Conservation (phyloP, 1,140 invertebrate species). For the Saxidomus purpurata region DNA sequence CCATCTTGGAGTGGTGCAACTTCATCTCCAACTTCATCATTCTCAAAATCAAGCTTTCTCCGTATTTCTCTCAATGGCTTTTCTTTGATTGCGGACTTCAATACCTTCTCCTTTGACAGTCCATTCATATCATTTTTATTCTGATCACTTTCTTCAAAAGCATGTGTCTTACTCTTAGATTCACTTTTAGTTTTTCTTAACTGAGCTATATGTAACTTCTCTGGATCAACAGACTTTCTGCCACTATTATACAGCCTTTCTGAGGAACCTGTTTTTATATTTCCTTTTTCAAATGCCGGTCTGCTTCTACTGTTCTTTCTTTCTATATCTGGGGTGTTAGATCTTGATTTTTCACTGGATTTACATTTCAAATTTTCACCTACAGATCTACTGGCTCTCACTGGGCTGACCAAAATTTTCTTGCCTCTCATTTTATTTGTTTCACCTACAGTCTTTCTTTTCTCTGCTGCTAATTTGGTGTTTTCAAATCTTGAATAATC, state of each 20-base stretch:
- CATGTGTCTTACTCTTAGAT: background rate
- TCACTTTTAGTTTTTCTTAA: slow-evolving; percentile 41
- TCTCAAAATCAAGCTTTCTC: slow-evolving; percentile 54
- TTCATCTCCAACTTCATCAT: slow-evolving; percentile 33
- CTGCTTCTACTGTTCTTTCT: background rate
- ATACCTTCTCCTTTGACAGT: background rate
- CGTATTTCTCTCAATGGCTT: slow-evolving; percentile 38
- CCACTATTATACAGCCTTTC: slow-evolving; percentile 6
- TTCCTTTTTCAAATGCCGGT: background rate
- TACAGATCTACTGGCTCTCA: background rate
- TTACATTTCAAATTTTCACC: slow-evolving; percentile 2
- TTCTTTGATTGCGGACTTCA: background rate
- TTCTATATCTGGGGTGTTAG: background rate
- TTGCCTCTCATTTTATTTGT: slow-evolving; percentile 34
- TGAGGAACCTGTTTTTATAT: background rate
- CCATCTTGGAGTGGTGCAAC: slow-evolving; percentile 21
- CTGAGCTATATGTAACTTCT: background rate
- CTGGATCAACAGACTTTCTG: background rate
- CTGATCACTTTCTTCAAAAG: background rate
- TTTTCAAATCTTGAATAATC: slow-evolving; percentile 57
- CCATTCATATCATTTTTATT: background rate
- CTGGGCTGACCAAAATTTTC: slow-evolving; percentile 63
- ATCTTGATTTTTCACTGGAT: background rate
- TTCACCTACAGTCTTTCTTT: slow-evolving; percentile 30
- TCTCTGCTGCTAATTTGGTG: slow-evolving; percentile 30